Base-by-base conservation (phyloP, 2,888 invertebrate species). In the Resseliella maxima region DNA sequence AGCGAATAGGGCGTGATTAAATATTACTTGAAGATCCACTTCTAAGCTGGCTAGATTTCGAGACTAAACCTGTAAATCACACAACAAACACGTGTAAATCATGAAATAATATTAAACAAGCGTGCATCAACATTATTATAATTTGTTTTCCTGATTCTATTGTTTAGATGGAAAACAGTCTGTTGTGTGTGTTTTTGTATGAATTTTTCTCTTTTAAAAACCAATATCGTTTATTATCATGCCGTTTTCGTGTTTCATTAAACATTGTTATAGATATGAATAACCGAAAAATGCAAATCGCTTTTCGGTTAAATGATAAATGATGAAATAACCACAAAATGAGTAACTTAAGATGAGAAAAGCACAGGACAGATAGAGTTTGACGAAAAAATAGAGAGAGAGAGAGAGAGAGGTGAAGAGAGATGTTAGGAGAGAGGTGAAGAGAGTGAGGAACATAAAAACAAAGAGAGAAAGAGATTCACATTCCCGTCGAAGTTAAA, bases 91-190 rank as follows among this genome's bases (percentile, higher is more conserved):
- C 59, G 15, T 72, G 72, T 31, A 72, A 27, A 59, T 59, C 59
- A 59, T 27, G 50, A 18, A 6, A 21, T 8, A 50, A 59, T 24
- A 59, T 3, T 8, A 59, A 59, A 59, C 5, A 59, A 24, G 27
- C 45, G 21, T 50, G 50, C 18, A 59, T 12, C 6, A 59, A 15
- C 72, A n/a, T 31, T 1, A 72, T 31, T 50, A 72, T 35, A 27
- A 35, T 72, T 72, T 72, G 72, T 72, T 72, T 72, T 72, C 72
- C 72, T 31, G 72, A 31, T 72, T 72, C 72, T 27, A 72, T 72
- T 72, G 72, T 72, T 72, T 72, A 15, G 5, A 24, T n/a, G n/a
- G n/a, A n/a, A n/a, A n/a, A n/a, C n/a, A n/a, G n/a, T n/a, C n/a
- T n/a, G 24, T 59, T 59, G 46, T 3, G 24, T 24, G 24, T 24